A percentile compares a stretch with the other conserved stretches of the same genome.
phyloP scores from a whole-genome alignment of 2,113 vertebrate species.

The Ctenomys sociabilis region DNA sequence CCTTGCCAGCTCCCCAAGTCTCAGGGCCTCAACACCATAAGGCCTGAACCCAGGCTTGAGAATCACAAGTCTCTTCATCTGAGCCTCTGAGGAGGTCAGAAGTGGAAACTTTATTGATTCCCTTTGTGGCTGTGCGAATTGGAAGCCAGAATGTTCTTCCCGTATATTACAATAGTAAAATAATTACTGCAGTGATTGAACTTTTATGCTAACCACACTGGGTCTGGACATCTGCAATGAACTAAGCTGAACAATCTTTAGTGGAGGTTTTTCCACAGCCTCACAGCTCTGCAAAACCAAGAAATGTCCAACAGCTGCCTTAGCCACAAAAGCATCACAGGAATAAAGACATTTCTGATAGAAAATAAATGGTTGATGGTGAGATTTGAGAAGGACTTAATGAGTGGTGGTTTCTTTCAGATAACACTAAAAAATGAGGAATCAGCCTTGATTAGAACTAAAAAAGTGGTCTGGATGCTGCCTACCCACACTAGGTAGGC shows the following conservation, averaged over 20 bases:
- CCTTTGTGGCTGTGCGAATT: conserved; percentile 51
- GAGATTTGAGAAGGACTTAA: neutral
- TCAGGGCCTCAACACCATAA: neutral
- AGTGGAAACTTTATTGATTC: conserved; percentile 45
- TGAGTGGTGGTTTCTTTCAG: neutral
- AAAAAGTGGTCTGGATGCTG: neutral
- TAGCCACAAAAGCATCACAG: neutral
- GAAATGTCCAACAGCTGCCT: conserved; percentile 45
- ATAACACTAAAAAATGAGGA: neutral
- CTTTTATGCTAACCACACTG: conserved; percentile 57
- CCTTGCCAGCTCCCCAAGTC: neutral
- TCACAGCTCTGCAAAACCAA: conserved; percentile 53
- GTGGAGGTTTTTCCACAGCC: conserved; percentile 66
- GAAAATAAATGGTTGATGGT: neutral
- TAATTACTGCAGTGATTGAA: conserved; percentile 60
- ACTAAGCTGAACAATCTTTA: conserved; percentile 38
- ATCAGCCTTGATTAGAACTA: neutral
- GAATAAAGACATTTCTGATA: neutral
- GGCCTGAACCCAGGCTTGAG: neutral
- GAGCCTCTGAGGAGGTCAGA: conserved; percentile 48
- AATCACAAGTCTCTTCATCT: neutral
- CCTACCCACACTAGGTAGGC: too few species aligned
- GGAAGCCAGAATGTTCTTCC: conserved; percentile 71
- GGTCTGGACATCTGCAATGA: conserved; percentile 67
- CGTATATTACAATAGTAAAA: conserved; percentile 64